Percentiles rank a stretch among this genome's conserved stretches.
Evolutionary conservation across 2,888 invertebrate genomes (phyloP).

Genomic region (Meiosimyza decipiens): DNA sequence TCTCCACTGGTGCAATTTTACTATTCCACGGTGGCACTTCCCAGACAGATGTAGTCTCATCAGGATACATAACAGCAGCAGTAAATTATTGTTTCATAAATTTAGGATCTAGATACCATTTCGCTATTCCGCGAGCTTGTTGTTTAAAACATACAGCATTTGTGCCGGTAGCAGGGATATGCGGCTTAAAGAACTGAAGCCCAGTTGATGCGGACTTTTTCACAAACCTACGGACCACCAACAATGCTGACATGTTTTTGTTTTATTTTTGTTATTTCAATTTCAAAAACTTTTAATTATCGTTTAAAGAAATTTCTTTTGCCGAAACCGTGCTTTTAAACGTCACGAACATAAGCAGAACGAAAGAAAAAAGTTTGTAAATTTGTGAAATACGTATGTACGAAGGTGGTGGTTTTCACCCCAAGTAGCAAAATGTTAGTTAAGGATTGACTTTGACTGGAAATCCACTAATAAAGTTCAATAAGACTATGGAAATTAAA

Average conservation of each 20-base stretch:
- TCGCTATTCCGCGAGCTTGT: constrained; percentile 68
- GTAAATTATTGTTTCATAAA: constrained; percentile 77
- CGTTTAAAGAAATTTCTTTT: too few species aligned
- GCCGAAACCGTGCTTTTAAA: too few species aligned
- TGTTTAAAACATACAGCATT: constrained; percentile 41
- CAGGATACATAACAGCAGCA: constrained; percentile 80
- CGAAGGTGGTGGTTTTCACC: too few species aligned
- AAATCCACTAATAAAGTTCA: too few species aligned
- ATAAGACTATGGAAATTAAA: too few species aligned
- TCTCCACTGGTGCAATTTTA: constrained; percentile 75
- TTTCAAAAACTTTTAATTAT: too few species aligned
- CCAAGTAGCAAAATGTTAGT: too few species aligned
- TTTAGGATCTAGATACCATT: constrained; percentile 85
- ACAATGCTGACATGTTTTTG: not conserved
- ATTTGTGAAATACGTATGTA: too few species aligned
- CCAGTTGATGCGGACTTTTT: not conserved
- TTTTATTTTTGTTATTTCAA: too few species aligned
- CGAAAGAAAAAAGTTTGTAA: too few species aligned
- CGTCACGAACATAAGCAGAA: too few species aligned
- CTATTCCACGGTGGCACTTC: constrained; percentile 63
- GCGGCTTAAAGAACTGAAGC: not conserved
- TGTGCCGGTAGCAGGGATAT: not conserved
- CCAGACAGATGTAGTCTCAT: constrained; percentile 70
- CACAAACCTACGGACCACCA: not conserved
- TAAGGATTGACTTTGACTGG: too few species aligned